Evolutionary conservation across 1,140 invertebrate genomes (phyloP), one percentile per base, ranked within the genome.

Genomic region (Tetranychus urticae): DNA sequence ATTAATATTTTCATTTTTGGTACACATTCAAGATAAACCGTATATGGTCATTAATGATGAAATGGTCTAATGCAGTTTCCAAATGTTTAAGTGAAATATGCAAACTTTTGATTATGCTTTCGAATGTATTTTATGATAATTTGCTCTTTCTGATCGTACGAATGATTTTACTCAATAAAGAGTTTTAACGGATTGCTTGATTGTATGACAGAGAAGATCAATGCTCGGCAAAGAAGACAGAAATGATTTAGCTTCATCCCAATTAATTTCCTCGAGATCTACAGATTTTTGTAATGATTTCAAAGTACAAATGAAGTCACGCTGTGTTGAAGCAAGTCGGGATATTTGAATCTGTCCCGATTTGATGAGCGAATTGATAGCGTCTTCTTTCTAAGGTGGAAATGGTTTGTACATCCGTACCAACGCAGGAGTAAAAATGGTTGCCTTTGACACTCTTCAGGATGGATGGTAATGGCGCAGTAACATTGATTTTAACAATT

Each of bases 301-400:
- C 35, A 13, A 34, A 12, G 57, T 31, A 13, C 31, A 60, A n/a
- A 60, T 50, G 46, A 60, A 60, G 6, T 33, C 31, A 5, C 62
- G 33, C 10, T 63, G 61, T 52, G 59, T 65, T 12, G 65, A 60
- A 13, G 85, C 82, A 0, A 82, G 81, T 70, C 90, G 84, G 4
- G 87, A 88, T 66, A 84, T 78, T 64, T 84, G 85, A 57, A 93
- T 83, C 65, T 85, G 77, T 8, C 85, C 89, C 35, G 92, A 73
- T 71, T 91, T 88, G 67, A 88, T 77, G 45, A 96, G 70, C 12
- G 96, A 76, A 31, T 81, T 81, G 0, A 86, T 81, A 7, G 86
- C 83, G 67, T 96, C 91, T 63, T 94, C 89, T 39, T 84, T 80
- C 2, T 96, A 75, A 2, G 88, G 86, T 34, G 92, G 92, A 73